Conservation (phyloP, 2,888 invertebrate species). For the Drosophila macrospina region DNA sequence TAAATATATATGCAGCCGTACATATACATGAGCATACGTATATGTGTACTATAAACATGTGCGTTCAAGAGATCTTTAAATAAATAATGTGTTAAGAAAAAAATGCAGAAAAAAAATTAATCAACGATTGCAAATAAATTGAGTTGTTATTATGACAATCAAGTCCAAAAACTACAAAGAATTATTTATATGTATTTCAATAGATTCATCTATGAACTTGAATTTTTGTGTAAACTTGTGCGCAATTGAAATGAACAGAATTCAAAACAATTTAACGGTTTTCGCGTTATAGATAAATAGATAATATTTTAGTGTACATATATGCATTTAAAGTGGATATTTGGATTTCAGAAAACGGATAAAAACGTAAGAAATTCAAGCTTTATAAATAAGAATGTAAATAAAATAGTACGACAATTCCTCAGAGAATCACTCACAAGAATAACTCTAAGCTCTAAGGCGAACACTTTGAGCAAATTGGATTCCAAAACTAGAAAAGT, state of each 20-base stretch:
- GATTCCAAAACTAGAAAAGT: slow-evolving; percentile 47
- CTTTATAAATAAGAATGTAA: neutral
- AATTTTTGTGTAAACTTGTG: slow-evolving; percentile 26
- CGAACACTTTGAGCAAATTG: slow-evolving; percentile 32
- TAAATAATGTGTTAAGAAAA: slow-evolving; percentile 28
- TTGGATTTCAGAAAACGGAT: slow-evolving; percentile 36
- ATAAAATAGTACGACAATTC: too few relatives aligned
- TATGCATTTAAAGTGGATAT: slow-evolving; percentile 48
- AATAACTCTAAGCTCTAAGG: slow-evolving; percentile 14
- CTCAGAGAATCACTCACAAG: too few relatives aligned
- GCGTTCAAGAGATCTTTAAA: slow-evolving; percentile 32
- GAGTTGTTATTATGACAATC: slow-evolving; percentile 36
- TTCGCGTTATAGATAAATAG: slow-evolving; percentile 5
- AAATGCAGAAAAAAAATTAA: slow-evolving; percentile 23
- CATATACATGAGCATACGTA: slow-evolving; percentile 1
- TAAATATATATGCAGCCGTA: slow-evolving; percentile 20
- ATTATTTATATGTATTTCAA: slow-evolving; percentile 3
- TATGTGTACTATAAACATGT: slow-evolving; percentile 41
- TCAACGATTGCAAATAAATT: slow-evolving; percentile 32
- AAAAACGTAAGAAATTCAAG: slow-evolving; percentile 40
- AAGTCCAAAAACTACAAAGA: slow-evolving; percentile 27
- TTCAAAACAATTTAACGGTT: slow-evolving; percentile 49
- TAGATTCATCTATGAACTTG: slow-evolving; percentile 8
- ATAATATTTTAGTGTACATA: slow-evolving; percentile 41
- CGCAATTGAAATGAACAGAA: slow-evolving; percentile 10